These are phyloP conservation scores for Ctenodactylus gundi DNA, from an alignment of 2,113 vertebrate genomes.

Conservation along the genomic window DNA sequence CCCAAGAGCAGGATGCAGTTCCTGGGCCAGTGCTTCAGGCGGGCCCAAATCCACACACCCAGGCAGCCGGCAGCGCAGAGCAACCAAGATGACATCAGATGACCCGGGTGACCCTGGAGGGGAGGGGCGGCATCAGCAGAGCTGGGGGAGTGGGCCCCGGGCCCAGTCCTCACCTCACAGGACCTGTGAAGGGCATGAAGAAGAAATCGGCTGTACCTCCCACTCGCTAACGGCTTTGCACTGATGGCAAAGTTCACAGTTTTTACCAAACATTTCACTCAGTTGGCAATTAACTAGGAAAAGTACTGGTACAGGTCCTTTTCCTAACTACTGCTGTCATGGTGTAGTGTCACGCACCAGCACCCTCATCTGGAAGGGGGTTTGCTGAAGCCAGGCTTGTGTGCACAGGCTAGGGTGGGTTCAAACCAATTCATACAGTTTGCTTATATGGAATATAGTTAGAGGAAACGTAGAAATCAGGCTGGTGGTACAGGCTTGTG, in stretches of 20 bases:
- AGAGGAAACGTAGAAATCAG: not conserved
- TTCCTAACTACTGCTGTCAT: slow-evolving; percentile 39
- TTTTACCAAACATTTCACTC: slow-evolving; percentile 47
- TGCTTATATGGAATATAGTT: not conserved
- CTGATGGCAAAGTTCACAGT: slow-evolving; percentile 3
- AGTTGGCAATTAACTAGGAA: slow-evolving; percentile 19
- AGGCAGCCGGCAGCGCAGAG: no score
- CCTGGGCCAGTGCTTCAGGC: not conserved
- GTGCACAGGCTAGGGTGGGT: not conserved
- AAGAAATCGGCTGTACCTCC: not conserved
- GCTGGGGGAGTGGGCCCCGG: slow-evolving; percentile 2
- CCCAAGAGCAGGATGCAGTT: not conserved
- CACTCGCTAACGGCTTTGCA: not conserved
- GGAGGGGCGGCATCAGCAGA: not conserved
- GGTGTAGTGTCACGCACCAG: not conserved
- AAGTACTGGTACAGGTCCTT: not conserved
- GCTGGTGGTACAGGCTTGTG: no score
- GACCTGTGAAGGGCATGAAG: slow-evolving; percentile 43
- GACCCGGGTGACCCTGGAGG: no score
- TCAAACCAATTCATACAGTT: not conserved
- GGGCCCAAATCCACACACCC: no score
- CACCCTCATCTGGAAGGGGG: slow-evolving; percentile 32
- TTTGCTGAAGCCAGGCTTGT: not conserved
- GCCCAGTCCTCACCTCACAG: not conserved
- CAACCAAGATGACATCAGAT: not conserved